Percentiles rank a stretch among this genome's conserved stretches.
phyloP scores from a whole-genome alignment of 2,797 vertebrate genomes.

The Sebastes diaconus region DNA sequence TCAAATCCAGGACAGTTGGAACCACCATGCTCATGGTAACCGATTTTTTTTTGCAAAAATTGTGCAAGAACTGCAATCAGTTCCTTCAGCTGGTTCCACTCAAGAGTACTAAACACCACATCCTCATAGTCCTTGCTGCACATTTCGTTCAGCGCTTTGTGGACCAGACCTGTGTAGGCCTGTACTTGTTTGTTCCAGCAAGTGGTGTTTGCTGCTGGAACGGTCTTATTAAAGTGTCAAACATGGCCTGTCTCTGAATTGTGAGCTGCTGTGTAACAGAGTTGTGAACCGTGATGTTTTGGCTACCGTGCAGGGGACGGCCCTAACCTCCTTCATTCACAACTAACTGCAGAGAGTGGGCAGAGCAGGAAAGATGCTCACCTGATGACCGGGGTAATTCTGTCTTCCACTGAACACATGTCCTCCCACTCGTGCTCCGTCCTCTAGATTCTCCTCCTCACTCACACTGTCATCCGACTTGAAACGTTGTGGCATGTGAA shows the following conservation, averaged over 20 bases:
- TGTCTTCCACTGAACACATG: background rate
- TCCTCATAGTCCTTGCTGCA: background rate
- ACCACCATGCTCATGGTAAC: background rate
- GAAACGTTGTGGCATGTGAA: background rate
- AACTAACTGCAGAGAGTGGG: background rate
- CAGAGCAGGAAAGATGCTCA: background rate
- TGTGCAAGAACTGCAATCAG: background rate
- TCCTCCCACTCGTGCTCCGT: background rate
- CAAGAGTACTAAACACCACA: background rate
- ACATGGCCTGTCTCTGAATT: background rate
- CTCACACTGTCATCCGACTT: background rate
- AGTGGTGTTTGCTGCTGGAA: background rate
- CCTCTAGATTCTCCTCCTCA: background rate
- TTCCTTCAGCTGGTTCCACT: background rate
- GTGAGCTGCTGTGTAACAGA: background rate
- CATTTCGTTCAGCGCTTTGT: background rate
- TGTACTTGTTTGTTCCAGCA: background rate
- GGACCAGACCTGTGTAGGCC: background rate
- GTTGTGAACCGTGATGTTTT: background rate
- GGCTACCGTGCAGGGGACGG: background rate
- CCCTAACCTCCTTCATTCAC: background rate
- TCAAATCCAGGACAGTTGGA: background rate
- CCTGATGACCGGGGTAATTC: background rate
- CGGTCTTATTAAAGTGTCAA: background rate
- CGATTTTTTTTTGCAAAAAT: background rate